Percentiles rank a stretch among this genome's conserved stretches.
Evolutionary conservation across 35 echinoderm and acorn worm genomes (phyloP).

Genomic region (Amphiura filiformis): DNA sequence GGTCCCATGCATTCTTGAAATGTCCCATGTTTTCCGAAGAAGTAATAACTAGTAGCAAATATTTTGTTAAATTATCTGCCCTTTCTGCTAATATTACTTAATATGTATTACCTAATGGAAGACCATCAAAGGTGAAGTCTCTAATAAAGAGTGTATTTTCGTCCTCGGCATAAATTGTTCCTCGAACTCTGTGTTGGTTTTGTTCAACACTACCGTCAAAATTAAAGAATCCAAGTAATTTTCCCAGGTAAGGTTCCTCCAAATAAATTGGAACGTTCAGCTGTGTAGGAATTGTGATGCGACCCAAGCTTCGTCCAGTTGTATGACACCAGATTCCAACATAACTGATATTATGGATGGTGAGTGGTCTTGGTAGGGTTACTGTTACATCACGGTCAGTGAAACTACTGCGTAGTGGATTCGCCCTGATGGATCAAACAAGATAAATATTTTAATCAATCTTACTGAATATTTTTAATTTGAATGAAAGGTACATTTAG

Average conservation of each 20-base stretch:
- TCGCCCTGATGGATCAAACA: too few relatives aligned
- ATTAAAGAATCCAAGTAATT: background rate
- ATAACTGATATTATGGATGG: background rate
- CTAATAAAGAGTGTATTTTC: background rate
- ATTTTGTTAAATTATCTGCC: too few relatives aligned
- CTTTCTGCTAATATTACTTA: too few relatives aligned
- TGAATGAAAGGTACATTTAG: too few relatives aligned
- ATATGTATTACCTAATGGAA: background rate
- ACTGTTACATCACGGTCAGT: background rate
- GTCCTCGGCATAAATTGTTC: background rate
- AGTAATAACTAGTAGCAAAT: too few relatives aligned
- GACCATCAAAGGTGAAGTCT: background rate
- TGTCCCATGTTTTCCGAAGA: too few relatives aligned
- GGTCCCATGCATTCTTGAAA: too few relatives aligned
- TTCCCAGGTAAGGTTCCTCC: background rate
- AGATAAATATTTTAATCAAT: too few relatives aligned
- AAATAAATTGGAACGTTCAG: background rate
- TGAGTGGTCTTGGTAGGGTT: background rate
- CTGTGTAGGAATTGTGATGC: background rate
- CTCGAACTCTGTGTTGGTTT: background rate
- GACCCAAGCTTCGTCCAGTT: background rate
- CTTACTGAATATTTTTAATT: too few relatives aligned
- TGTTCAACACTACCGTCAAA: background rate
- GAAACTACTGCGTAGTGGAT: background rate
- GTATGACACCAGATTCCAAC: background rate